Conservation (phyloP, 2,113 vertebrate genomes). For the Machaerirhynchus nigripectus region DNA sequence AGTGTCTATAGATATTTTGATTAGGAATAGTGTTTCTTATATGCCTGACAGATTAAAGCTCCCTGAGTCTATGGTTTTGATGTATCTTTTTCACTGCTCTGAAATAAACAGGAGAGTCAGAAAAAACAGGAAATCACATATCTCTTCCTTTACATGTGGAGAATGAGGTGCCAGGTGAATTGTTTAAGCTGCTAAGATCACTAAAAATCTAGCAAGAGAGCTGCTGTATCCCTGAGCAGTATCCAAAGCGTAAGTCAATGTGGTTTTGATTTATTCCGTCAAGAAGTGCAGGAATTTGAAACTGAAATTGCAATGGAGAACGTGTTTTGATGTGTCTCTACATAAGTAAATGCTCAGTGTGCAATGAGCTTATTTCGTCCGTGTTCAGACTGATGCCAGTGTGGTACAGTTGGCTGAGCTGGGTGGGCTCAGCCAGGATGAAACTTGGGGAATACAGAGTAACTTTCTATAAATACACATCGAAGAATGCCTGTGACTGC, state of each 20-base stretch:
- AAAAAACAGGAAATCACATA: neutral
- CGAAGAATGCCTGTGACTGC: too few species aligned
- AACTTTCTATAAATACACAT: neutral
- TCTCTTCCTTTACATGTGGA: neutral
- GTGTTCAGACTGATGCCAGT: neutral
- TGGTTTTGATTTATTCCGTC: neutral
- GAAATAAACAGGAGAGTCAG: neutral
- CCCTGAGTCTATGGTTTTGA: neutral
- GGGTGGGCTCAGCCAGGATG: neutral
- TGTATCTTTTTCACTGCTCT: neutral
- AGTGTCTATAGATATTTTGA: neutral
- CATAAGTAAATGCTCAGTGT: neutral
- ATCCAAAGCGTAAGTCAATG: neutral
- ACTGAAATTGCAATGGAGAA: neutral
- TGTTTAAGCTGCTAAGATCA: neutral
- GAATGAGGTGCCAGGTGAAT: neutral
- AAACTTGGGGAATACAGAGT: neutral
- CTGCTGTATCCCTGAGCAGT: neutral
- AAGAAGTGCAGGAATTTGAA: neutral
- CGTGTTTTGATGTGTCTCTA: neutral
- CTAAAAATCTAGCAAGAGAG: neutral
- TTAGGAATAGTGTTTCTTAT: neutral
- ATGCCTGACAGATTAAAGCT: neutral
- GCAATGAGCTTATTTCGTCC: neutral
- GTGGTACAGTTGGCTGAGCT: neutral